These are phyloP conservation scores for Metellina segmentata DNA, from an alignment of 2,888 invertebrate species.

Conservation along the genomic window DNA sequence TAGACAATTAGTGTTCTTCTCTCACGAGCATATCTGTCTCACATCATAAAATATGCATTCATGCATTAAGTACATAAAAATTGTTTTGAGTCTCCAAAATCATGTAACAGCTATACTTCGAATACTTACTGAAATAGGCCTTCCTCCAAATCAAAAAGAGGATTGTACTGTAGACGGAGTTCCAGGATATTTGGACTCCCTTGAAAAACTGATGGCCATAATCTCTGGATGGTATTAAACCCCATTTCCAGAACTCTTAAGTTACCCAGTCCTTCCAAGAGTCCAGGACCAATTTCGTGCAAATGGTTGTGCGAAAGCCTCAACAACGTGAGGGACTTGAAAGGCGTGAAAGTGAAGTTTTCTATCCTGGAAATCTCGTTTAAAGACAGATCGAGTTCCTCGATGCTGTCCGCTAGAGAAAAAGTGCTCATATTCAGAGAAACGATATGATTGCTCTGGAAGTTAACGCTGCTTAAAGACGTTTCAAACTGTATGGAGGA, in stretches of 20 bases:
- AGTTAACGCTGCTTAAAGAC: slow-evolving; percentile 12
- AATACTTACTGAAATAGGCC: slow-evolving; percentile 54
- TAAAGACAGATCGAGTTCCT: slow-evolving; percentile 55
- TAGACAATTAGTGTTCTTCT: too few relatives aligned
- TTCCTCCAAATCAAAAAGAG: slow-evolving; percentile 50
- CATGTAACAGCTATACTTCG: background rate
- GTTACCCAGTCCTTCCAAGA: slow-evolving; percentile 60
- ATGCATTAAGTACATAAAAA: too few relatives aligned
- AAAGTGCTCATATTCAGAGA: slow-evolving; percentile 40
- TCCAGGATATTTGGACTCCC: slow-evolving; percentile 42
- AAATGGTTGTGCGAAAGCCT: slow-evolving; percentile 59
- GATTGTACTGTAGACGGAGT: slow-evolving; percentile 63
- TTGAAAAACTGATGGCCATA: slow-evolving; percentile 28
- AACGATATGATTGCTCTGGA: slow-evolving; percentile 42
- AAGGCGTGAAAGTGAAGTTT: slow-evolving; percentile 49
- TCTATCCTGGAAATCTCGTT: slow-evolving; percentile 45
- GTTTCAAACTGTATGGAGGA: slow-evolving; percentile 6
- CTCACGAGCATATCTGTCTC: too few relatives aligned
- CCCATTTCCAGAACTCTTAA: slow-evolving; percentile 75
- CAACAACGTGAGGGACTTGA: slow-evolving; percentile 47
- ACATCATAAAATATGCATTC: too few relatives aligned
- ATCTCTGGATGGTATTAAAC: slow-evolving; percentile 81
- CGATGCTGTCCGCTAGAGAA: slow-evolving; percentile 19
- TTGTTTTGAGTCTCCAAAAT: too few relatives aligned
- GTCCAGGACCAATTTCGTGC: slow-evolving; percentile 20